These are phyloP conservation scores for Agraylea sexmaculata DNA, from an alignment of 1,140 invertebrate species.

Conservation along the genomic window DNA sequence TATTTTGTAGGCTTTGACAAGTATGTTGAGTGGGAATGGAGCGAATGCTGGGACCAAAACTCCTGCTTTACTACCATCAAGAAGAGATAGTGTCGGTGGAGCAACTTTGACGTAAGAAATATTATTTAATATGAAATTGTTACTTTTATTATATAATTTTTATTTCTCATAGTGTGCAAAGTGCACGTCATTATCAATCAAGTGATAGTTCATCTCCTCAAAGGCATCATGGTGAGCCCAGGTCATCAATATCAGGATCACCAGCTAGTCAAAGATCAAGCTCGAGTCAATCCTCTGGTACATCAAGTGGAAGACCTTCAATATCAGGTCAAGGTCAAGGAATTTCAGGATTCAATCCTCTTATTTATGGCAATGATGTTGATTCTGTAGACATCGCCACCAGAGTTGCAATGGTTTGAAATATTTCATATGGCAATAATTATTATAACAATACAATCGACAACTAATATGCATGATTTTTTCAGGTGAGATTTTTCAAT, in stretches of 20 bases:
- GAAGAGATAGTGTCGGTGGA: conserved; percentile 55
- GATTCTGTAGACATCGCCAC: conserved; percentile 98
- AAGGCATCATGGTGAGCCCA: conserved; percentile 9
- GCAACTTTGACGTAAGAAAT: conserved; percentile 35
- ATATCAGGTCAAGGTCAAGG: conserved; percentile 28
- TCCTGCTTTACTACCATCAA: conserved; percentile 44
- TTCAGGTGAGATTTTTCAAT: conserved; percentile 91
- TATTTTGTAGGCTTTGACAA: conserved; percentile 50
- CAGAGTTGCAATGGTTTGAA: conserved; percentile 87
- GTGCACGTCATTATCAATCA: conserved; percentile 15
- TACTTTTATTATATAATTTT: background rate
- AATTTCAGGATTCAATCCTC: conserved; percentile 57
- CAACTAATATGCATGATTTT: conserved; percentile 7
- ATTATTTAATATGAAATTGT: background rate
- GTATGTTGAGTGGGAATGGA: conserved; percentile 45
- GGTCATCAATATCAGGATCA: conserved; percentile 20
- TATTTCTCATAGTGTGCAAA: conserved; percentile 18
- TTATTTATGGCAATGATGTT: conserved; percentile 92
- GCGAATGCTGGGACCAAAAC: conserved; percentile 38
- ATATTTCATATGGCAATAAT: background rate
- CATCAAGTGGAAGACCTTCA: conserved; percentile 24
- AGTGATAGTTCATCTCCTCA: conserved; percentile 17
- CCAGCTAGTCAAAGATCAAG: conserved; percentile 30
- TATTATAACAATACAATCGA: background rate
- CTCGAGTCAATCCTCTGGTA: conserved; percentile 26